Evolutionary conservation across 2,113 vertebrate species (phyloP).

Genomic region (Vulpes vulpes): DNA sequence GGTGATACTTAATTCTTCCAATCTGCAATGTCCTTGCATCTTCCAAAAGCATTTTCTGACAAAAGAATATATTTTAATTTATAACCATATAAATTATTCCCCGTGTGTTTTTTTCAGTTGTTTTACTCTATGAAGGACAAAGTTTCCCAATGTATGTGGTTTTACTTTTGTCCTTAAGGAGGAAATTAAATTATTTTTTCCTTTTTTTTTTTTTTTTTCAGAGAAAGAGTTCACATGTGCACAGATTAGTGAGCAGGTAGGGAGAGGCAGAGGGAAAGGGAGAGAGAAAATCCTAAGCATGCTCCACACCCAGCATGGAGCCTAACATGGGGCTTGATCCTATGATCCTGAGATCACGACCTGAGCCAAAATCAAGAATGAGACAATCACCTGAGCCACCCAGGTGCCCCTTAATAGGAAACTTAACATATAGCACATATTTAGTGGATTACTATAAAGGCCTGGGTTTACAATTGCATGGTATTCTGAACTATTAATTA

Average conservation of each 20-base stretch:
- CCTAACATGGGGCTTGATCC: neutral
- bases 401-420: neutral
- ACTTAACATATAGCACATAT: neutral
- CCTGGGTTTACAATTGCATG: neutral
- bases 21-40: neutral
- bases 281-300: neutral
- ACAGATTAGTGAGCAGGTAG: neutral
- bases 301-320: neutral
- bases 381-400: neutral
- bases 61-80: slow-evolving; percentile 14
- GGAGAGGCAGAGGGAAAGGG: neutral
- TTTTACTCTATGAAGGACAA: neutral
- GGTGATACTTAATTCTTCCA: neutral
- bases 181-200: neutral
- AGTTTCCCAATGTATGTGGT: neutral
- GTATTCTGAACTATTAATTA: neutral
- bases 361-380: neutral
- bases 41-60: slow-evolving; percentile 28
- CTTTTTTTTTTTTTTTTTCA: too few relatives aligned
- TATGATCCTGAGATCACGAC: neutral
- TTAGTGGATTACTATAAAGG: neutral
- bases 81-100: neutral
- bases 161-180: slow-evolving; percentile 1
- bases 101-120: neutral
- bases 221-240: neutral